Percentiles rank a stretch among this genome's conserved stretches.
Conservation (phyloP, 2,797 vertebrate species). For the Diceros bicornis region DNA sequence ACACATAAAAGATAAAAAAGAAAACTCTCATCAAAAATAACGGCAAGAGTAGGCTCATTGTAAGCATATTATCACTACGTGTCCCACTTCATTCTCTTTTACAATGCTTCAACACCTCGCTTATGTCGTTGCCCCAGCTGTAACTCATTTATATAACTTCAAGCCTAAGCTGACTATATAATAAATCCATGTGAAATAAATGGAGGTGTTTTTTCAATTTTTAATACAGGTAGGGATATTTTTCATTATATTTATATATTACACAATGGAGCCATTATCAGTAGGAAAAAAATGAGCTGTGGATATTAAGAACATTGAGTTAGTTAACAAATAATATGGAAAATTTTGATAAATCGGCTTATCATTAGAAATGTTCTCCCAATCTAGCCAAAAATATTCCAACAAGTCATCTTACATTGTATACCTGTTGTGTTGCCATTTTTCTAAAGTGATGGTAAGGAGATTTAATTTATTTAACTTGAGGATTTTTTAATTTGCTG, state of each 20-base stretch:
- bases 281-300: background rate
- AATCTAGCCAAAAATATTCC: background rate
- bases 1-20: background rate
- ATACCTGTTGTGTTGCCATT: background rate
- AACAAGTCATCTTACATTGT: conserved; percentile 1
- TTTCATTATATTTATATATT: conserved; percentile 54
- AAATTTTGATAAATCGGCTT: conserved; percentile 6
- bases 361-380: background rate
- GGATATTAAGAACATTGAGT: background rate
- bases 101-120: background rate
- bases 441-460: conserved; percentile 4
- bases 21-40: background rate
- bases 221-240: conserved; percentile 5
- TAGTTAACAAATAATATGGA: conserved; percentile 45
- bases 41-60: background rate
- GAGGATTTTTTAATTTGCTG: background rate
- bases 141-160: background rate
- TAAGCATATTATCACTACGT: background rate
- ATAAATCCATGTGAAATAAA: background rate
- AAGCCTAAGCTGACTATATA: background rate
- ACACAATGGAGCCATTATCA: background rate
- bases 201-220: background rate
- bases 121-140: background rate
- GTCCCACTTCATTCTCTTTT: background rate
- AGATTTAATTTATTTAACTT: background rate